phyloP scores from a whole-genome alignment of 2,797 vertebrate genomes.

The Gymnopithys bicolor region DNA sequence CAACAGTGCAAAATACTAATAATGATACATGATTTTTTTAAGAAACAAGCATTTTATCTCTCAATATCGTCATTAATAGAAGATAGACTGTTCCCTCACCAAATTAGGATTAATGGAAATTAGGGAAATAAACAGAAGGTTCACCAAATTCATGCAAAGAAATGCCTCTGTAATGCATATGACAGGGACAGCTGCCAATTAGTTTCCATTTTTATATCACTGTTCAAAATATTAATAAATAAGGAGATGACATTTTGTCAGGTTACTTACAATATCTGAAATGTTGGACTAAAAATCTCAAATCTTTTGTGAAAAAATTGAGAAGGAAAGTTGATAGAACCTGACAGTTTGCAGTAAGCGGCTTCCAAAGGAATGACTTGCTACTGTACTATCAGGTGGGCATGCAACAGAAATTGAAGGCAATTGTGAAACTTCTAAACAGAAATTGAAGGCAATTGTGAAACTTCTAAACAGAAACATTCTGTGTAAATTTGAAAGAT shows the following conservation, averaged over 20 bases:
- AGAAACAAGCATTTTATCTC: neutral
- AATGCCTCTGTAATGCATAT: neutral
- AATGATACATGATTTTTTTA: neutral
- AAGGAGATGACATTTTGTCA: neutral
- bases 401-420: neutral
- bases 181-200: neutral
- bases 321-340: neutral
- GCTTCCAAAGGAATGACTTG: neutral
- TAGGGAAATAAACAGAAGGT: constrained; percentile 12
- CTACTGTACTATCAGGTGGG: neutral
- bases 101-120: neutral
- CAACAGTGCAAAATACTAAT: neutral
- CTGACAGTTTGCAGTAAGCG: neutral
- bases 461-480: neutral
- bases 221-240: constrained; percentile 34
- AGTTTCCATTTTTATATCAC: neutral
- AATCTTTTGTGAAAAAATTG: neutral
- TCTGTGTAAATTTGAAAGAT: neutral
- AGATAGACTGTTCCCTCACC: neutral
- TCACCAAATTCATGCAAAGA: neutral
- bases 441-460: neutral
- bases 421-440: neutral
- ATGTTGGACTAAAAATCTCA: neutral
- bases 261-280: constrained; percentile 14
- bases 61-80: neutral